A percentile compares a stretch with the other conserved stretches of the same genome.
Evolutionary conservation across 2,888 invertebrate genomes (phyloP).

Genomic region (Eremobia ochroleuca): DNA sequence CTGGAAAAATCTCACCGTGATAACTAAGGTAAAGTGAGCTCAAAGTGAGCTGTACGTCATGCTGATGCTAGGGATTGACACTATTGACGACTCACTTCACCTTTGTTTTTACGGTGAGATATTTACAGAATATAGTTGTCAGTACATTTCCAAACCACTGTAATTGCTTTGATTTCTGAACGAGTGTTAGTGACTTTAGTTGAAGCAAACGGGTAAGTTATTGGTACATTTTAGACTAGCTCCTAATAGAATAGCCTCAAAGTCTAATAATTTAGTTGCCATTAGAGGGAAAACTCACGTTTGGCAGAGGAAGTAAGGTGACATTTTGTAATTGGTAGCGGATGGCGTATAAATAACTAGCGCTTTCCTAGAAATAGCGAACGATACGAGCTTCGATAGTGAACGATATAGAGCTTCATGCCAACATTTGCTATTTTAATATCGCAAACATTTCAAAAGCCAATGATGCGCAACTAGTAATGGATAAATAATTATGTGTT

Average conservation of each 20-base stretch:
- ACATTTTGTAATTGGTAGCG: conserved; percentile 20
- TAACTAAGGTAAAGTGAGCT: too few species aligned
- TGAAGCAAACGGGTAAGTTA: neutral
- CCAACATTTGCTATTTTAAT: conserved; percentile 7
- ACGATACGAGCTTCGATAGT: too few species aligned
- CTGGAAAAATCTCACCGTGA: too few species aligned
- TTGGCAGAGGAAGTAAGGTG: neutral
- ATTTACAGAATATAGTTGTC: too few species aligned
- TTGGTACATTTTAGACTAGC: neutral
- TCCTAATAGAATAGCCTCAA: neutral
- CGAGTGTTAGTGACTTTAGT: neutral
- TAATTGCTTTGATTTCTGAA: conserved; percentile 9
- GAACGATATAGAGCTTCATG: neutral
- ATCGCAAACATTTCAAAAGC: conserved; percentile 32
- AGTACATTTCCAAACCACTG: conserved; percentile 15
- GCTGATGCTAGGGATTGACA: too few species aligned
- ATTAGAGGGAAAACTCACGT: neutral
- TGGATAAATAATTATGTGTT: conserved; percentile 55
- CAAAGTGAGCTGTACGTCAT: too few species aligned
- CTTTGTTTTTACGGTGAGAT: too few species aligned
- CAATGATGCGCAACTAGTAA: conserved; percentile 31
- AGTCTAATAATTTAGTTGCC: conserved; percentile 10
- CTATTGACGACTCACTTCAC: too few species aligned
- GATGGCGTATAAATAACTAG: neutral
- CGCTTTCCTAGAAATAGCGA: neutral